Base-by-base conservation (phyloP, 2,113 vertebrate genomes). In the Gymnorhina tibicen region DNA sequence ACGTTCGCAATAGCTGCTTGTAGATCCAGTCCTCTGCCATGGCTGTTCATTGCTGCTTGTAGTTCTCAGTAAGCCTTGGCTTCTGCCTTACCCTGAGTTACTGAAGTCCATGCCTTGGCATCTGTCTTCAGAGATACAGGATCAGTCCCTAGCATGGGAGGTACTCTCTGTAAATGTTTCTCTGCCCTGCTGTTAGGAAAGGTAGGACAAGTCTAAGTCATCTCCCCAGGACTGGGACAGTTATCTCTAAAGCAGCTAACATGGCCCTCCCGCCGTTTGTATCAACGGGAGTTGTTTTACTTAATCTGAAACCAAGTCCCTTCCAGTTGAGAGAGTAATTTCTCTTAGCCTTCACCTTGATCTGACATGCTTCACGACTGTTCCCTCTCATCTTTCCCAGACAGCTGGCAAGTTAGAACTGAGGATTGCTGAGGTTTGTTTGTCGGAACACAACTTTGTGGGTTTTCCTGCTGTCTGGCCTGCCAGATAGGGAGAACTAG, bases 91-190 rank as follows among this genome's bases (percentile, higher is more conserved):
- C 5, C 11, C 18, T 35, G 10, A 27, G 39, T 35, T 42, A 24
- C 41, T 28, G 22, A 84, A 58, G 17, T 23, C 22, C 26, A 5
- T 58, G 41, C 37, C 32, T 53, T 58, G 63, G 19, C 19, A 11
- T n/a, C 68, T 63, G 41, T 28, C n/a, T 55, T 0, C 0, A 27
- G 42, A 32, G 46, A 42, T 16, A 3, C 6, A 41, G 44, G 27
- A 27, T 53, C 10, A 56, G 18, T 15, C 16, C 24, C 39, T 23
- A 22, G 39, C 15, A 11, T 1, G n/a, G 39, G 35, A 76, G 9
- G 6, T 15, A 6, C 9, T 19, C 20, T 44, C 44, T 58, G 35
- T 22, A 41, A 60, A 18, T 30, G 11, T 78, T 55, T 14, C 35
- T 75, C 44, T 80, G 58, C 37, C 11, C 16, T 41, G 22, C n/a